A percentile compares a stretch with the other conserved stretches of the same genome.
Conservation (phyloP, 2,888 invertebrate genomes). For the Rhagonycha fulva region DNA sequence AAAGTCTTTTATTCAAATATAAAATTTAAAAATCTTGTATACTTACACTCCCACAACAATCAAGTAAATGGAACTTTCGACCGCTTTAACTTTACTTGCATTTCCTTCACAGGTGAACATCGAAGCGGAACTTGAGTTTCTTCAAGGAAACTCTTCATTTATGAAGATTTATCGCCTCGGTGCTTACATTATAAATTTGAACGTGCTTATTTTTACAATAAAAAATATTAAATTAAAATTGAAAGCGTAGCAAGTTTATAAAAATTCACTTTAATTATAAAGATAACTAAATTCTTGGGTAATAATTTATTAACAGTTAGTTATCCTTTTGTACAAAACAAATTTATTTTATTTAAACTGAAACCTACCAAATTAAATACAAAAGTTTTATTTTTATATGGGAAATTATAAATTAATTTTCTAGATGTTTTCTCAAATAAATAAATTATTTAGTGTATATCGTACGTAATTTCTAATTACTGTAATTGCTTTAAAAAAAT, state of each 20-base stretch:
- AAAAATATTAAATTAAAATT: background rate
- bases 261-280: background rate
- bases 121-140: conserved; percentile 11
- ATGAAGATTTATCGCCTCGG: background rate
- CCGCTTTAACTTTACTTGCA: background rate
- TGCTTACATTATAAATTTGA: background rate
- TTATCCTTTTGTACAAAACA: background rate
- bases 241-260: background rate
- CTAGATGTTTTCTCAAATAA: background rate
- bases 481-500: background rate
- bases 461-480: background rate
- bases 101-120: conserved; percentile 14
- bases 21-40: background rate
- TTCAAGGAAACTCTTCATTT: conserved; percentile 12
- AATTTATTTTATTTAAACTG: background rate
- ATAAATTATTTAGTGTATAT: background rate
- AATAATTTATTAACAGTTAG: background rate
- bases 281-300: background rate
- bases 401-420: background rate
- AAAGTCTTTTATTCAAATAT: conserved; percentile 7
- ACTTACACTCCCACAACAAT: conserved; percentile 12
- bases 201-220: background rate
- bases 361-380: background rate
- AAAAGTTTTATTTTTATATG: background rate
- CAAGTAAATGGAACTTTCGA: conserved; percentile 19